A percentile compares a stretch with the other conserved stretches of the same genome.
Evolutionary conservation across 2,113 vertebrate genomes (phyloP).

Genomic region (Poecile atricapillus): DNA sequence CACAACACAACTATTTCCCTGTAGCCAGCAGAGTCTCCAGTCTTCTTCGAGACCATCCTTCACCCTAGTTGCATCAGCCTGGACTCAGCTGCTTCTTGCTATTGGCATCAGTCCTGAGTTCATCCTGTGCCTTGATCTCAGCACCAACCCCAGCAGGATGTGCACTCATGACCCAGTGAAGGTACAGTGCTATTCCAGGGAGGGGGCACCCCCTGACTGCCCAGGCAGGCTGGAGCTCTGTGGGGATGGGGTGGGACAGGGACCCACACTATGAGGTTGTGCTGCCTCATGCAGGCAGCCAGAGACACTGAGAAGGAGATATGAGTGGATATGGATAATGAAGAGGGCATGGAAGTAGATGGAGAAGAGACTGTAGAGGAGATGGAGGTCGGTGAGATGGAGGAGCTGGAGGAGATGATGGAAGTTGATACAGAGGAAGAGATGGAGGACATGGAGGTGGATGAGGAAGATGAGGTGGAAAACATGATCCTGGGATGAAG

Average conservation of each 20-base stretch:
- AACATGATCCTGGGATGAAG: background rate
- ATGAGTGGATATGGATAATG: background rate
- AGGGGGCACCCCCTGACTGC: background rate
- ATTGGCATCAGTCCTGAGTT: background rate
- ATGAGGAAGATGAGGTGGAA: background rate
- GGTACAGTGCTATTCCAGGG: background rate
- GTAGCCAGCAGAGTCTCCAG: background rate
- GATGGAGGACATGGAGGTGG: background rate
- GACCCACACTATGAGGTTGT: background rate
- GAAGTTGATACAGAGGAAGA: background rate
- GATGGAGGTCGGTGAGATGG: background rate
- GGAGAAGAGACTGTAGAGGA: background rate
- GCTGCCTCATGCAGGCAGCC: background rate
- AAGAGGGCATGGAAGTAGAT: background rate
- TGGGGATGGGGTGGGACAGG: no score
- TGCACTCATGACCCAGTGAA: background rate
- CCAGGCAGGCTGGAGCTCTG: background rate
- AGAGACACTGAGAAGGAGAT: background rate
- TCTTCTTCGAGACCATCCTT: background rate
- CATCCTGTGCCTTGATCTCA: background rate
- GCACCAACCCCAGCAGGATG: background rate
- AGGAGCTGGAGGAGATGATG: background rate
- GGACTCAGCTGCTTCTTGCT: background rate
- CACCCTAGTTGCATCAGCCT: background rate
- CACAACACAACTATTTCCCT: background rate